Conservation (phyloP, 2,113 vertebrate species). For the Rallus limicola region DNA sequence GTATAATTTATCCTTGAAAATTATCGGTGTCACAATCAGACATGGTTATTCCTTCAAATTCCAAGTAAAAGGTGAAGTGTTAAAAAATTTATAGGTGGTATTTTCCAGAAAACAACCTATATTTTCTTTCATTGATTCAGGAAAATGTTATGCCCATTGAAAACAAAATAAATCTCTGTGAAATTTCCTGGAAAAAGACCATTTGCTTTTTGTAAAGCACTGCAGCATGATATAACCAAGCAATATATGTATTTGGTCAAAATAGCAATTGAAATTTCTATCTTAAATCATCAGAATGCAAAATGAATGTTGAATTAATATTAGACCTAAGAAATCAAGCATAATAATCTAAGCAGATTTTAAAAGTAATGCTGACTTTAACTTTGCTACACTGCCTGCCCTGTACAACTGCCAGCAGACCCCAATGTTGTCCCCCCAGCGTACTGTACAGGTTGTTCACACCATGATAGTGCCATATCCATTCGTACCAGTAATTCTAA, state of each 20-base stretch:
- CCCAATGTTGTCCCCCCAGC: neutral
- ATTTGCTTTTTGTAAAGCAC: conserved; percentile 11
- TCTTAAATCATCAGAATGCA: conserved; percentile 3
- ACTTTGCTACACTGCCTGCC: neutral
- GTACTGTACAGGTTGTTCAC: neutral
- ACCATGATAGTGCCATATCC: neutral
- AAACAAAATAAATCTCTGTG: conserved; percentile 43
- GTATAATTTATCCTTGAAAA: neutral
- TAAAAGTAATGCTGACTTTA: neutral
- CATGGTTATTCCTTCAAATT: neutral
- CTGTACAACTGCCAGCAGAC: neutral
- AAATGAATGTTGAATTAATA: neutral
- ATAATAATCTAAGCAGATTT: neutral
- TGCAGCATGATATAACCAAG: neutral
- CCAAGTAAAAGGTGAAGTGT: neutral
- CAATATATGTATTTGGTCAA: neutral
- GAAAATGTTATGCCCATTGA: neutral
- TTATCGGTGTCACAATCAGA: neutral
- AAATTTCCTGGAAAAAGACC: conserved; percentile 50
- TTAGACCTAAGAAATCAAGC: neutral
- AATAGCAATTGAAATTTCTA: neutral
- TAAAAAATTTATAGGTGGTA: neutral
- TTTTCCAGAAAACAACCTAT: conserved; percentile 19
- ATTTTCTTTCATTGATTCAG: neutral
- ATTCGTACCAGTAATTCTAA: neutral